Evolutionary conservation across 1,140 invertebrate species (phyloP).

Genomic region (Elymnias hypermnestra): DNA sequence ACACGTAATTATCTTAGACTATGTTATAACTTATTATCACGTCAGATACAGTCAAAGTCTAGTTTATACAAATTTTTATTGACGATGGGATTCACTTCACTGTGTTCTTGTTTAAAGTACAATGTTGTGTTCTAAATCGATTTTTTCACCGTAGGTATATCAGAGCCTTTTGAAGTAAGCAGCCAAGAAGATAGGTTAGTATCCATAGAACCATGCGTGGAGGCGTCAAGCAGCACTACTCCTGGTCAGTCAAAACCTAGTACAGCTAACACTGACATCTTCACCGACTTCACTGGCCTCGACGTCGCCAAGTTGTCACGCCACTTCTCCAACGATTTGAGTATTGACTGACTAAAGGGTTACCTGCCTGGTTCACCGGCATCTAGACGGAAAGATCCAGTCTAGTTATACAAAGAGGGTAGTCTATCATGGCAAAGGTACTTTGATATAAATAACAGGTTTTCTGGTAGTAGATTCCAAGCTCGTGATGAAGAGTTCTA

Average conservation of each 20-base stretch:
- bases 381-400: conserved; percentile 11
- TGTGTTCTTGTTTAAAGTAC: too few relatives aligned
- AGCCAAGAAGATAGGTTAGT: conserved; percentile 55
- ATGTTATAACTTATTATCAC: too few relatives aligned
- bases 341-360: conserved; percentile 73
- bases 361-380: conserved; percentile 61
- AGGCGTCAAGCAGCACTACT: conserved; percentile 37
- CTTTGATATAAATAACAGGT: too few relatives aligned
- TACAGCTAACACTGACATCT: conserved; percentile 51
- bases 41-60: too few relatives aligned
- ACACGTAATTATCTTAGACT: too few relatives aligned
- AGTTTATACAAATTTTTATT: too few relatives aligned
- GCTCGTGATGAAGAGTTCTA: too few relatives aligned
- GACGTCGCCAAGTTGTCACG: conserved; percentile 64
- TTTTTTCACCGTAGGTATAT: conserved; percentile 49
- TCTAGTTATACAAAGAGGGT: neutral
- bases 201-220: conserved; percentile 35
- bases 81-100: too few relatives aligned
- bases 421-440: neutral
- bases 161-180: conserved; percentile 69
- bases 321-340: conserved; percentile 69
- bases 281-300: conserved; percentile 63
- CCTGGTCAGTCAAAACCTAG: conserved; percentile 31
- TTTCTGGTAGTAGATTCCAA: too few relatives aligned
- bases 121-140: too few relatives aligned